Evolutionary conservation across 2,113 vertebrate genomes (phyloP).

Genomic region (Atherinomorus stipes): DNA sequence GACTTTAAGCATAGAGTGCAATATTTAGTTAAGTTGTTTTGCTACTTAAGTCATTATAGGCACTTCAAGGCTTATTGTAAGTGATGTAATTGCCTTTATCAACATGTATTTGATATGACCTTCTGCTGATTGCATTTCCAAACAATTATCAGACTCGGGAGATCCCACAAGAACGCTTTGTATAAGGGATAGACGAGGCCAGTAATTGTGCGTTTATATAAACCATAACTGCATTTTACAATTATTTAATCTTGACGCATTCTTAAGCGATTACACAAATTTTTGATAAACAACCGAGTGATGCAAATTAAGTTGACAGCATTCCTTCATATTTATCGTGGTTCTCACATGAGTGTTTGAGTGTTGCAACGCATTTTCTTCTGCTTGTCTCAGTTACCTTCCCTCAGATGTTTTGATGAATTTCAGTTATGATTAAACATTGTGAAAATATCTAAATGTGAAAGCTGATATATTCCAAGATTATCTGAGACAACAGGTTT

Average conservation of each 20-base stretch:
- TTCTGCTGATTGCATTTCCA: neutral
- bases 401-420: no score
- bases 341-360: no score
- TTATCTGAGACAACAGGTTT: neutral
- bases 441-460: slow-evolving; percentile 1
- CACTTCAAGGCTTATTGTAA: slow-evolving; percentile 2
- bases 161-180: neutral
- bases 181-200: no score
- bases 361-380: no score
- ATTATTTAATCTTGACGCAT: neutral
- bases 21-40: neutral
- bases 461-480: neutral
- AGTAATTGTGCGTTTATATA: neutral
- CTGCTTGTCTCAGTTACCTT: no score
- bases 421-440: no score
- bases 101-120: neutral
- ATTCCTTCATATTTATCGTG: no score
- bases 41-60: neutral
- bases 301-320: no score
- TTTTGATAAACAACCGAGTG: neutral
- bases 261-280: neutral
- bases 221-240: neutral
- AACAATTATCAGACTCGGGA: neutral
- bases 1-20: neutral
- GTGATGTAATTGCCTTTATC: neutral